Evolutionary conservation across 1,140 invertebrate genomes (phyloP), one percentile per base, ranked within the genome.

Genomic region (Vanessa tameamea): DNA sequence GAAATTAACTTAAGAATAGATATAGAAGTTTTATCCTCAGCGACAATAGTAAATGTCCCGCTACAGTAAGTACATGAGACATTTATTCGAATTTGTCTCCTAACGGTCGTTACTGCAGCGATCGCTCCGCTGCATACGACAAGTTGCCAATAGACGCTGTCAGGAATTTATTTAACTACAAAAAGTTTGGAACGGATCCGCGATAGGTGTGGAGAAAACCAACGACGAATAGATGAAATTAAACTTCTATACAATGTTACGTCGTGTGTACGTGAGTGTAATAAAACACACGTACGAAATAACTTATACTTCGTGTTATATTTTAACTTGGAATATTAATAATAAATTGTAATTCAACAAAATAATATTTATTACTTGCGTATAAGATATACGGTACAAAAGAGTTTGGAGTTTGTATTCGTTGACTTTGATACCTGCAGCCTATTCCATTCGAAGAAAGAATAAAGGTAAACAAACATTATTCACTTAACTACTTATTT

Each of bases 81-180:
- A 50, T 66, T 50, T 66, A 66, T 66, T 66, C 64, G 64, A 66
- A 26, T 66, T 66, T 50, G 64, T 50, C 64, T 66, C 57, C 26
- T 31, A 61, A 61, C 23, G 65, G 20, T 67, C 65, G 51, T 67
- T 67, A 37, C 20, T 37, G 37, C 47, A 53, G 48, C 26, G 51
- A 55, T 20, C 26, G 65, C 9, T 51, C 15, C 63, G 43, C 64
- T 50, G 64, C 65, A 66, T 55, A 16, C 26, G 65, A 67, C 65
- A 55, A 66, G 23, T 67, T 67, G 65, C 65, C 65, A 67, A 67
- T 67, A 37, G 26, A 67, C n/a, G 31, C 65, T 67, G 31, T 67
- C 50, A 23, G 13, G 6, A 43, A 53, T 51, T 66, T 51, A 67
- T 67, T 67, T 67, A 43, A 20, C 12, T 8, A 61, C 26, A 37